phyloP scores from a whole-genome alignment of 2,113 vertebrate genomes.

The Lophius piscatorius region DNA sequence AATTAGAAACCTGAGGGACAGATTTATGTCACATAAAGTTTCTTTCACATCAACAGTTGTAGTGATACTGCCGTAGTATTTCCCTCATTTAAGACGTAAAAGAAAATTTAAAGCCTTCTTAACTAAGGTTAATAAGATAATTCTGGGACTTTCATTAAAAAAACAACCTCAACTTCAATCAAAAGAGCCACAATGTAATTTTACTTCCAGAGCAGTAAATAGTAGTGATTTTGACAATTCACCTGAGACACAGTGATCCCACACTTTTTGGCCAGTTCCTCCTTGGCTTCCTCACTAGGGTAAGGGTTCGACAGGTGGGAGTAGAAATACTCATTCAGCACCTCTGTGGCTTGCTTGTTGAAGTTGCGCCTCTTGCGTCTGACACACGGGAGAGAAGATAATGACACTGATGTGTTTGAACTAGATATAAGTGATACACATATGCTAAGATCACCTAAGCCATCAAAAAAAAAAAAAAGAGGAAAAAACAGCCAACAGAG shows the following conservation, averaged over 20 bases:
- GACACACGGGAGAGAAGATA: slow-evolving; percentile 18
- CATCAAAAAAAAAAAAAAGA: slow-evolving; percentile 4
- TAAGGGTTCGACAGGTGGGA: slow-evolving; percentile 92
- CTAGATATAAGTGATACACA: slow-evolving; percentile 17
- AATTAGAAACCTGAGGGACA: slow-evolving; percentile 87
- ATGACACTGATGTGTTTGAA: slow-evolving; percentile 14
- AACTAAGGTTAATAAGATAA: no score
- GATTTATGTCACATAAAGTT: slow-evolving; percentile 17
- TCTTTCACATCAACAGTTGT: slow-evolving; percentile 14
- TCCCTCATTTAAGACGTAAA: background rate
- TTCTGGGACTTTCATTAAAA: background rate
- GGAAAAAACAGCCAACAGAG: background rate
- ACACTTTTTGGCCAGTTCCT: slow-evolving; percentile 90
- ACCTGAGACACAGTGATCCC: slow-evolving; percentile 92
- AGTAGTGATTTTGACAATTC: background rate
- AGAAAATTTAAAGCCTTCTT: background rate
- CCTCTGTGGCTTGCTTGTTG: slow-evolving; percentile 91
- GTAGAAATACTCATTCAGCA: slow-evolving; percentile 93
- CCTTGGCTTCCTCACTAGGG: slow-evolving; percentile 92
- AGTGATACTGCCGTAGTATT: background rate
- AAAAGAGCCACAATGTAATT: background rate
- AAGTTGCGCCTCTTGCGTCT: slow-evolving; percentile 89
- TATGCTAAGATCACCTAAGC: background rate
- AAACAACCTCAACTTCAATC: background rate
- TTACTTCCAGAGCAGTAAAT: no score